A percentile compares a stretch with the other conserved stretches of the same genome.
Evolutionary conservation across 2,888 invertebrate species (phyloP).

Genomic region (Micoletzkya japonica): DNA sequence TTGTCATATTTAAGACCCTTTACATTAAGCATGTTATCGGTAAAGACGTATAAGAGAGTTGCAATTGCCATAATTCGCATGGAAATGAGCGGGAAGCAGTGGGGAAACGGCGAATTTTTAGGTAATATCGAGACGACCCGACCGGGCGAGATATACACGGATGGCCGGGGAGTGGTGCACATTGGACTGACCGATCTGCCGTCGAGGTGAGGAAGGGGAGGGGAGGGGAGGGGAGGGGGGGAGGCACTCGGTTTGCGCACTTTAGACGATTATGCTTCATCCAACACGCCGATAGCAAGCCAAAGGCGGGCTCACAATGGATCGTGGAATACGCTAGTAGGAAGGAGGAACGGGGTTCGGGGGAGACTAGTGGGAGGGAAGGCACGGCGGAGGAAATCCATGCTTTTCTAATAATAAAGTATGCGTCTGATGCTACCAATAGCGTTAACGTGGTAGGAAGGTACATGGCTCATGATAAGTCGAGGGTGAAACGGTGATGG

Average conservation of each 20-base stretch:
- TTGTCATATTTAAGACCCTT: too few relatives aligned
- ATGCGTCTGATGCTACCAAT: too few relatives aligned
- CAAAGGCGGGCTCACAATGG: too few relatives aligned
- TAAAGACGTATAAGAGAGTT: neutral
- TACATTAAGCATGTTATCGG: too few relatives aligned
- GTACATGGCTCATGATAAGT: too few relatives aligned
- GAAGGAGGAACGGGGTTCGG: neutral
- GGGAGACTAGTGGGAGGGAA: neutral
- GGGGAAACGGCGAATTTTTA: neutral
- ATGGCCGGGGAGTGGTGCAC: constrained; percentile 81
- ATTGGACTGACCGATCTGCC: constrained; percentile 84
- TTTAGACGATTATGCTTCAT: too few relatives aligned
- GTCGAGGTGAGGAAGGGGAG: constrained; percentile 65
- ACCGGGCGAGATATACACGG: constrained; percentile 71
- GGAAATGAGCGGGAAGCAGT: neutral
- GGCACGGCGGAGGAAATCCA: neutral
- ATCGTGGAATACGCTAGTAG: too few relatives aligned
- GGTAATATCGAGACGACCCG: constrained; percentile 67
- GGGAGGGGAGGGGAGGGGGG: neutral
- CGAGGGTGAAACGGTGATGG: too few relatives aligned
- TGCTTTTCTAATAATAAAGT: neutral
- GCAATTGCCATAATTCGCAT: neutral
- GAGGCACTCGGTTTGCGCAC: neutral
- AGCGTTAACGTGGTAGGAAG: too few relatives aligned
- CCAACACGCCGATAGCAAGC: too few relatives aligned